Percentiles rank a stretch among this genome's conserved stretches.
phyloP scores from a whole-genome alignment of 2,797 vertebrate genomes.

The Podargus strigoides region DNA sequence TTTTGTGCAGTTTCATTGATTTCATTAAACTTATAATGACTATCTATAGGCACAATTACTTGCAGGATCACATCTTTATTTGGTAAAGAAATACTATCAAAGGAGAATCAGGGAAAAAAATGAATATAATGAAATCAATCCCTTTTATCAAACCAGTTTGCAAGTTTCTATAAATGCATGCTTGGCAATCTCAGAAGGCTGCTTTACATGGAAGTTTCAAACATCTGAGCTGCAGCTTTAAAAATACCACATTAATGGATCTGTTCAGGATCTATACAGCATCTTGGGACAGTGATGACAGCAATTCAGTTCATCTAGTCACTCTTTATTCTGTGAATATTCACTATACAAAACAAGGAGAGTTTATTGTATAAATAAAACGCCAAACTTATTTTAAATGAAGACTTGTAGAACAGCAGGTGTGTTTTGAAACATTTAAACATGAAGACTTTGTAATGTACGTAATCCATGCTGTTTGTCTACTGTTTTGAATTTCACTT shows the following conservation, averaged over 20 bases:
- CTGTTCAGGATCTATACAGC: background rate
- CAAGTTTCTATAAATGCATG: background rate
- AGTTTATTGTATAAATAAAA: background rate
- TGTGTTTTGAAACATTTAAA: background rate
- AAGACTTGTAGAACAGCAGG: background rate
- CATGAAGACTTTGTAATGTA: background rate
- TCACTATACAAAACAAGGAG: background rate
- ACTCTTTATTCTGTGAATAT: background rate
- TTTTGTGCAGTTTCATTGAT: background rate
- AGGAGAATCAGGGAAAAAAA: background rate
- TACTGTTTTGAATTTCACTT: background rate
- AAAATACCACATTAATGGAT: background rate
- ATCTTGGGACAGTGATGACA: background rate
- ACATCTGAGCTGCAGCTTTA: background rate
- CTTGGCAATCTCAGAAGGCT: background rate
- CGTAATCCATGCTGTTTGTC: background rate
- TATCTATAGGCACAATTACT: background rate
- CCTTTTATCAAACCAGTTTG: background rate
- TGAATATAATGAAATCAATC: background rate
- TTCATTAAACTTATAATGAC: background rate
- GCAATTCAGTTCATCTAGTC: background rate
- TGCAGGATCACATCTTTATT: background rate
- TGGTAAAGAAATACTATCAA: background rate
- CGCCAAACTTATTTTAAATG: background rate
- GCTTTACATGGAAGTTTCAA: background rate